Conservation (phyloP, 23 tunicate genomes). For the Trididemnum miniatum region DNA sequence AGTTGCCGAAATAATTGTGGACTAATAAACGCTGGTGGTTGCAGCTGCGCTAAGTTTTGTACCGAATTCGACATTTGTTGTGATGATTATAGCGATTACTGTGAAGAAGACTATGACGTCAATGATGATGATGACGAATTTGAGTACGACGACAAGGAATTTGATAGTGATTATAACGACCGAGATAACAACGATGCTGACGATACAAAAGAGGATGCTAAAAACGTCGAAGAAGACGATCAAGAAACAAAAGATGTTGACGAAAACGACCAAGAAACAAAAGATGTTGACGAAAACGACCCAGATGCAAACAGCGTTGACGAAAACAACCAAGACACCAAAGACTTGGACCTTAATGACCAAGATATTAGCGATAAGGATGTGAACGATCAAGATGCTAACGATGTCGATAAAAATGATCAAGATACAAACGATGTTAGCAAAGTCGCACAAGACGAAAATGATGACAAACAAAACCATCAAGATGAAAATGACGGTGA, state of each 20-base stretch:
- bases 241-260: neutral
- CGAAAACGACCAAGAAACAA: neutral
- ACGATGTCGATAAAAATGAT: neutral
- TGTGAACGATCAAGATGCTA: conserved; percentile 12
- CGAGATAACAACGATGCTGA: conserved; percentile 2
- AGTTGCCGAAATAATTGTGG: conserved; percentile 11
- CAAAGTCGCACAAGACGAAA: neutral
- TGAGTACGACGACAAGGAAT: neutral
- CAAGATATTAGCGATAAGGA: neutral
- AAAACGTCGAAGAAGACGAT: neutral
- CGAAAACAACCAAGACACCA: neutral
- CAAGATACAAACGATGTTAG: neutral
- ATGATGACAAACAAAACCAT: neutral
- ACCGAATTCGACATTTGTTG: neutral
- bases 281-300: neutral
- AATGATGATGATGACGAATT: neutral
- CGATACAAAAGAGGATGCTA: neutral
- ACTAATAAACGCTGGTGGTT: neutral
- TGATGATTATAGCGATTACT: conserved; percentile 4
- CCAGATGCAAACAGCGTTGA: neutral
- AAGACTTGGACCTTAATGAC: neutral
- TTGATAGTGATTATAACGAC: conserved; percentile 21
- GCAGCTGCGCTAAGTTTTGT: neutral
- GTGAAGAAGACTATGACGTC: neutral
- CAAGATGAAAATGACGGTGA: conserved; percentile 9